phyloP scores from a whole-genome alignment of 2,888 invertebrate species.

The Papilio demoleus region DNA sequence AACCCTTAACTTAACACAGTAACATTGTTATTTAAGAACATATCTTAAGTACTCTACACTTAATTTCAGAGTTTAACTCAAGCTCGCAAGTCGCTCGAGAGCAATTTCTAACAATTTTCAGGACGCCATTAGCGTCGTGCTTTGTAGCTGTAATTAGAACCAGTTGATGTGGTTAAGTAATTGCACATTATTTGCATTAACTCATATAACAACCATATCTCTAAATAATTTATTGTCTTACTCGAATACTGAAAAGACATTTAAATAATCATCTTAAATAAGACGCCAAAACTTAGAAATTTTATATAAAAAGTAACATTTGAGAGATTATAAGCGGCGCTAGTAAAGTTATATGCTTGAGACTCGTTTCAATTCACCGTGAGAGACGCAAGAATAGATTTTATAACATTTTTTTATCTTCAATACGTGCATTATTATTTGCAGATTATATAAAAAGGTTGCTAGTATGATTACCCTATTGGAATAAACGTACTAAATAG shows the following conservation, averaged over 20 bases:
- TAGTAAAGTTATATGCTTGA: too few species aligned
- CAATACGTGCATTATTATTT: too few species aligned
- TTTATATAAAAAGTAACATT: too few species aligned
- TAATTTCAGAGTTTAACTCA: slow-evolving; percentile 23
- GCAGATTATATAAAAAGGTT: too few species aligned
- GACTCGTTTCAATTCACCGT: too few species aligned
- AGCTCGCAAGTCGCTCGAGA: slow-evolving; percentile 26
- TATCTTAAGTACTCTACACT: background rate
- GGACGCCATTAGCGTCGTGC: slow-evolving; percentile 32
- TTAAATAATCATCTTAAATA: too few species aligned
- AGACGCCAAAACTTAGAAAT: too few species aligned
- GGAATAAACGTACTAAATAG: background rate
- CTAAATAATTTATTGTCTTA: background rate
- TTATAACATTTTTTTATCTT: too few species aligned
- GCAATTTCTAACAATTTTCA: slow-evolving; percentile 31
- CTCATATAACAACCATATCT: background rate
- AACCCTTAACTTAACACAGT: background rate
- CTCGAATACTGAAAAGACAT: too few species aligned
- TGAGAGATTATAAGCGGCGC: too few species aligned
- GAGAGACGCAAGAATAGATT: too few species aligned
- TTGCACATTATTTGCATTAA: slow-evolving; percentile 27
- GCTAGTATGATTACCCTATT: background rate
- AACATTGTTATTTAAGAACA: background rate
- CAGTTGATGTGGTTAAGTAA: slow-evolving; percentile 23
- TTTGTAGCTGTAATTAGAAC: slow-evolving; percentile 35